Evolutionary conservation across 2,888 invertebrate species (phyloP).

Genomic region (Drosophila prolongata): DNA sequence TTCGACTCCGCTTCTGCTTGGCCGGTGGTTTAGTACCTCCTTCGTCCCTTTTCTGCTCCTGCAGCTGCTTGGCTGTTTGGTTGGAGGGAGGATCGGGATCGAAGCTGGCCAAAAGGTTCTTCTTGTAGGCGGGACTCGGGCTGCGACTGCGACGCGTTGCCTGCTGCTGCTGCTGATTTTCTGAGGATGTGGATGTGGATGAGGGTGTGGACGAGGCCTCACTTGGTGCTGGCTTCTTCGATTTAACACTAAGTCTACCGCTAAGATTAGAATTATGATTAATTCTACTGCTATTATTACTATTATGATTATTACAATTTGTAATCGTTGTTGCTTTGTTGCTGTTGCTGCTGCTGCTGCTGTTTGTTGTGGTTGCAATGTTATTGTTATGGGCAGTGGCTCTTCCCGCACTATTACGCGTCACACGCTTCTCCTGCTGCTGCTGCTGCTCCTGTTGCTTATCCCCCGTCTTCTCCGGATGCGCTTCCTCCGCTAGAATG

Average conservation of each 20-base stretch:
- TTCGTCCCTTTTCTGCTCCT: background rate
- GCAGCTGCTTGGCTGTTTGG: slow-evolving; percentile 20
- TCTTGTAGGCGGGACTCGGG: slow-evolving; percentile 78
- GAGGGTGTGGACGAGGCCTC: slow-evolving; percentile 48
- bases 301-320: slow-evolving; percentile 80
- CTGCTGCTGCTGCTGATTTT: slow-evolving; percentile 49
- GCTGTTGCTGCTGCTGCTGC: slow-evolving; percentile 31
- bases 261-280: slow-evolving; percentile 57
- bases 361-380: slow-evolving; percentile 44
- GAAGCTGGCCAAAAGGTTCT: slow-evolving; percentile 82
- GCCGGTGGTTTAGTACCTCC: slow-evolving; percentile 10
- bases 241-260: slow-evolving; percentile 72
- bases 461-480: slow-evolving; percentile 13
- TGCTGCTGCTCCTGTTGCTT: slow-evolving; percentile 16
- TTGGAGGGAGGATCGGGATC: slow-evolving; percentile 34
- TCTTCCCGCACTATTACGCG: slow-evolving; percentile 70
- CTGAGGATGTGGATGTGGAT: slow-evolving; percentile 34
- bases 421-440: slow-evolving; percentile 63
- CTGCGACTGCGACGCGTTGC: slow-evolving; percentile 52
- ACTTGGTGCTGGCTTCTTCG: slow-evolving; percentile 57
- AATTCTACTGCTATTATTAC: slow-evolving; percentile 68
- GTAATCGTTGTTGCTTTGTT: slow-evolving; percentile 69
- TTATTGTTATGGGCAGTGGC: slow-evolving; percentile 49
- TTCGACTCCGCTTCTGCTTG: slow-evolving; percentile 69
- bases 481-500: slow-evolving; percentile 13